Evolutionary conservation across 2,888 invertebrate species (phyloP).

Genomic region (Cylloceria caligata): DNA sequence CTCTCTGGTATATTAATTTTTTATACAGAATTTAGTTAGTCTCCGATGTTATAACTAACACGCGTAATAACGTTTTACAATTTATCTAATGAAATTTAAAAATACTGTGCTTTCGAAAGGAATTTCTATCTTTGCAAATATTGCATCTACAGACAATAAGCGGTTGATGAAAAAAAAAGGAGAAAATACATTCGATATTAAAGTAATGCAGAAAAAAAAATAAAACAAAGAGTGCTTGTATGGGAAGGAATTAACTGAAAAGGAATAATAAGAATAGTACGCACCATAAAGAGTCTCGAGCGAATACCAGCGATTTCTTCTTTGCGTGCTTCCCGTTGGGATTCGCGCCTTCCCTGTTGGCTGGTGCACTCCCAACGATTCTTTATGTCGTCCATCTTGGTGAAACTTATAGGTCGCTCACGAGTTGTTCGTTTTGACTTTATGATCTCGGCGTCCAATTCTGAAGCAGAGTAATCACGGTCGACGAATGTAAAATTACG

Average conservation of each 20-base stretch:
- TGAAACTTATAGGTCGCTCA: slow-evolving; percentile 92
- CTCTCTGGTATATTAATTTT: neutral
- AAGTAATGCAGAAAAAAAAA: neutral
- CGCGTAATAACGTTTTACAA: too few species aligned
- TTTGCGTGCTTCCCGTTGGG: slow-evolving; percentile 92
- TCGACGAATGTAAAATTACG: neutral
- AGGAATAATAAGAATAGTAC: slow-evolving; percentile 12
- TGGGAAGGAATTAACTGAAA: slow-evolving; percentile 20
- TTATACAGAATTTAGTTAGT: neutral
- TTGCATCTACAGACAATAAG: neutral
- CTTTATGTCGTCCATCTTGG: slow-evolving; percentile 94
- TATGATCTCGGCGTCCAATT: slow-evolving; percentile 88
- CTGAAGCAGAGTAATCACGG: slow-evolving; percentile 76
- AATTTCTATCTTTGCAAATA: too few species aligned
- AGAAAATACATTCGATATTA: neutral
- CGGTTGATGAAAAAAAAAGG: neutral
- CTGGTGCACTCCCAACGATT: slow-evolving; percentile 89
- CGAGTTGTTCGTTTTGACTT: slow-evolving; percentile 87
- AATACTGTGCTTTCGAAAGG: too few species aligned
- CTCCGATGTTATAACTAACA: too few species aligned
- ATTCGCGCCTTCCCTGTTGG: slow-evolving; percentile 85
- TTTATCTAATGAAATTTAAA: too few species aligned
- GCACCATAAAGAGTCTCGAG: slow-evolving; percentile 92
- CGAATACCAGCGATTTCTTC: slow-evolving; percentile 95
- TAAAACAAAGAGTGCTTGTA: neutral